Base-by-base conservation (phyloP, 2,888 invertebrate genomes). In the Diarsia rubi region DNA sequence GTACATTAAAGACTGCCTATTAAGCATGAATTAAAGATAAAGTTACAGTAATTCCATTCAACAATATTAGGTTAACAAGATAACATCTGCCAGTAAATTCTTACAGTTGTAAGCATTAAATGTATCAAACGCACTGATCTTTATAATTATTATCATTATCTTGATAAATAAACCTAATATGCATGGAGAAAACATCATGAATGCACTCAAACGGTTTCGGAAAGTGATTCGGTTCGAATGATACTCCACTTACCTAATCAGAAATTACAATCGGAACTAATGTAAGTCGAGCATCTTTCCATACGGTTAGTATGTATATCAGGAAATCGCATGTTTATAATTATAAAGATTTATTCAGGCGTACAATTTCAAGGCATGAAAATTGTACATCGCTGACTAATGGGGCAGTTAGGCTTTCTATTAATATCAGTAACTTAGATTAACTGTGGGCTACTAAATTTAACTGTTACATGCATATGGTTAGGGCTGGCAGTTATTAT, bases 391-490 rank as follows among this genome's bases (percentile, higher is more conserved):
- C 47, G 57, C 59, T 45, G 72, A 73, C 72, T 69, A 81, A 85
- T 83, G 78, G 78, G 75, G 64, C 73, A 75, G 68, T 65, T 73
- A 72, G 75, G 73, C 72, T 86, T 85, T 86, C 85, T 82, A 86
- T 85, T 75, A 78, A 79, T 85, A 85, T 82, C 82, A 76, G 86
- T 81, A 84, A 79, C 67, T 86, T 75, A 71, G 67, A 80, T 82
- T 83, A 64, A 76, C 80, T 74, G 71, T 82, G 64, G 57, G 78
- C 72, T 79, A 78, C 72, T 65, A 78, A 71, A 71, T 79, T 78
- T 75, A 77, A 79, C 80, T 81, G 73, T 75, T 74, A 67, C 79
- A 60, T 79, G 59, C 62, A 59, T 52, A 44, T 37, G 11, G 44
- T 12, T 77, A 87, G 75, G 86, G 86, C 14, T 86, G 82, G 2